phyloP scores from a whole-genome alignment of 2,888 invertebrate genomes.

The Hydropsyche betteni region DNA sequence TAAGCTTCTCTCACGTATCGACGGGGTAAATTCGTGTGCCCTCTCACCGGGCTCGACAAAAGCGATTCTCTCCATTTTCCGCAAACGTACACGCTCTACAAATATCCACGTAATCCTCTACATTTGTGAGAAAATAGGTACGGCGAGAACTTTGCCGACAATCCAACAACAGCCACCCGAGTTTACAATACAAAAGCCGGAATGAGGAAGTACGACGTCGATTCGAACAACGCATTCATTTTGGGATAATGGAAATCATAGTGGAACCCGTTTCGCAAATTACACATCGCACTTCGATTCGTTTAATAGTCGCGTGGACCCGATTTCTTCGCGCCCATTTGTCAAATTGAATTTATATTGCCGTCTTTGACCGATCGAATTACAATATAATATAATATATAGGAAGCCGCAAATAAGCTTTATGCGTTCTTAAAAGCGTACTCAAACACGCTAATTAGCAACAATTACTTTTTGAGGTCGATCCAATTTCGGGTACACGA shows the following conservation, averaged over 20 bases:
- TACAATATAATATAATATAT: constrained; percentile 1
- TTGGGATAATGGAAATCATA: constrained; percentile 18
- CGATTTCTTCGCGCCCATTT: constrained; percentile 9
- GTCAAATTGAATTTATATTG: constrained; percentile 1
- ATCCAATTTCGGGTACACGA: too few relatives aligned
- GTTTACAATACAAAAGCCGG: constrained; percentile 28
- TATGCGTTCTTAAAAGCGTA: too few relatives aligned
- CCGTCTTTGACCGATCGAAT: neutral
- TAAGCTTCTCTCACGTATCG: constrained; percentile 48
- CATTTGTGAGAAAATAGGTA: constrained; percentile 50
- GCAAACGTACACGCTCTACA: constrained; percentile 34
- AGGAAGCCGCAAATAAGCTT: neutral
- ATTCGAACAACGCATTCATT: constrained; percentile 1
- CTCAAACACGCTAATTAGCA: too few relatives aligned
- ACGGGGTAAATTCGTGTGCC: constrained; percentile 50
- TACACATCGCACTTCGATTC: constrained; percentile 4
- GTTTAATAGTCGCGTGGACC: neutral
- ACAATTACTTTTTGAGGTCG: too few relatives aligned
- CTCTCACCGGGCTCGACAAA: constrained; percentile 38
- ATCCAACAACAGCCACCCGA: too few relatives aligned
- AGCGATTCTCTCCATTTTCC: constrained; percentile 40
- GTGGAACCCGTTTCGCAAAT: constrained; percentile 5
- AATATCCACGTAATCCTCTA: constrained; percentile 45
- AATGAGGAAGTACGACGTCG: constrained; percentile 45
- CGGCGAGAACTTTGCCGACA: constrained; percentile 12